A percentile compares a stretch with the other conserved stretches of the same genome.
These are phyloP conservation scores for Rotaria socialis DNA, from an alignment of 2,888 invertebrate genomes.

Conservation along the genomic window DNA sequence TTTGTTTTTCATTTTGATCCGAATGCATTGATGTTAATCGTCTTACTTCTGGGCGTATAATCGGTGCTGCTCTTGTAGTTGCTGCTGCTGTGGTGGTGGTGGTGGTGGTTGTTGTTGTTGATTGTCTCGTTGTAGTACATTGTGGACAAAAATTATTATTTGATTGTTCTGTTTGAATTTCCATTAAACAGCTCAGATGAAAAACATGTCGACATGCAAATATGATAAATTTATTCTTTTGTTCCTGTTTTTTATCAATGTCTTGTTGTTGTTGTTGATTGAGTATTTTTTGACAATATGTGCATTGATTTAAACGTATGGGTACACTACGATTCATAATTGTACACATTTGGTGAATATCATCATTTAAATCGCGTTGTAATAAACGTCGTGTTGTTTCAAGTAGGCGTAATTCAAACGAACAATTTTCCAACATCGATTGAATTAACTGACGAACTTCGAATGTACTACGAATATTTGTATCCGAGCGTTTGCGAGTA, in stretches of 20 bases:
- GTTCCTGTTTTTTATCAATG: not conserved
- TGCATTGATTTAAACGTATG: not conserved
- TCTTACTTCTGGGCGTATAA: not conserved
- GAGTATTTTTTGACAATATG: conserved; percentile 25
- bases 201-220: conserved; percentile 33
- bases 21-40: not conserved
- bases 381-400: conserved; percentile 19
- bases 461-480: conserved; percentile 22
- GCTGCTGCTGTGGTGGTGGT: not conserved
- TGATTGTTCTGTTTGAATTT: conserved; percentile 3
- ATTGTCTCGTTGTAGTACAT: not conserved
- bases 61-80: not conserved
- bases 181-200: conserved; percentile 14
- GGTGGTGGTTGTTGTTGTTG: not conserved
- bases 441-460: conserved; percentile 36
- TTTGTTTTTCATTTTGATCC: conserved; percentile 4
- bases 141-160: conserved; percentile 33
- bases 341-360: conserved; percentile 7
- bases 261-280: not conserved
- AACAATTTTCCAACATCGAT: conserved; percentile 32
- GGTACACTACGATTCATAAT: conserved; percentile 27
- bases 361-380: conserved; percentile 33
- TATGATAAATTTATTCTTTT: conserved; percentile 28
- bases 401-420: conserved; percentile 30
- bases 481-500: not conserved